Base-by-base conservation (phyloP, 2,888 invertebrate species). In the Cephus nigrinus region DNA sequence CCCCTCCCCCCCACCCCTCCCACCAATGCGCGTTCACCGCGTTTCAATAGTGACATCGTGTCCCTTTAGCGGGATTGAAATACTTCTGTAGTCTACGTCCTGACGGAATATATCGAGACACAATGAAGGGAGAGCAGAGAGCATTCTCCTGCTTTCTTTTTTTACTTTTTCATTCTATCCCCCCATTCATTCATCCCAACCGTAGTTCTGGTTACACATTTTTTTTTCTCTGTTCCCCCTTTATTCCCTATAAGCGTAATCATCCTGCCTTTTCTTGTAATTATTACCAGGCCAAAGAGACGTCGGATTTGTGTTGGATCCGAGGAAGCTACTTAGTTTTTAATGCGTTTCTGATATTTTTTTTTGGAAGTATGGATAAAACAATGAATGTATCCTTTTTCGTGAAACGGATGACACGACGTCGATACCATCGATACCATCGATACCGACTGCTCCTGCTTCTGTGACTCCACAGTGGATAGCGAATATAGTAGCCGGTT, bases 31-130 rank as follows among this genome's bases (percentile, higher is more conserved):
- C 36, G 12, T 36, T 32, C 23, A 12, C 31, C 11, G 32, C 71
- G 69, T 69, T 69, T 69, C 34, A 71, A 15, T 32, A 36, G n/a
- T 71, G 36, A 32, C 34, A 31, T 76, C 72, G 72, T 76, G 71
- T n/a, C 15, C 36, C 76, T 23, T 36, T 35, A 31, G 71, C 71
- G 4, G 71, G 76, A 76, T 76, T 23, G 36, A 72, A 34, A 34
- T 4, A 31, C 15, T 11, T 69, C 15, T 69, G 69, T 32, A 32
- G 69, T 32, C 12, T 15, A 15, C 69, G 69, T 15, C 69, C 31
- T 69, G 69, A 11, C 15, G 31, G 15, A 69, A 69, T 69, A 69
- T 69, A 69, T 69, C 30, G n/a, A 69, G 69, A 12, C 12, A 69
- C 30, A 69, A 69, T 69, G 69, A 30, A 69, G 30, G 30, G 69